Base-by-base conservation (phyloP, 2,797 vertebrate species). In the Erethizon dorsatum region DNA sequence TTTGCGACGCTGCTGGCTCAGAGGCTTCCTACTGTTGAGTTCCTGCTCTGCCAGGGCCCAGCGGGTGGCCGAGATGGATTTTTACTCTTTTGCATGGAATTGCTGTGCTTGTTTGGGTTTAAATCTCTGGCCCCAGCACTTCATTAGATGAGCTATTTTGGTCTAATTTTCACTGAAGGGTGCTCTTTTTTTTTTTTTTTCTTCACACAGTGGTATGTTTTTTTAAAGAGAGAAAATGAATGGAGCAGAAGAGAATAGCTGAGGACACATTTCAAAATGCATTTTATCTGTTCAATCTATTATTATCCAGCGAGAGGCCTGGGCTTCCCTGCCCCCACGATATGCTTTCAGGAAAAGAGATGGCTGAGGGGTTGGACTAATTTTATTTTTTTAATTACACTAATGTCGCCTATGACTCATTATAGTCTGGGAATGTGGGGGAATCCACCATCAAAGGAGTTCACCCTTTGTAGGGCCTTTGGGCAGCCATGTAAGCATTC, bases 71-170 rank as follows among this genome's bases (percentile, higher is more conserved):
- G 5, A 78, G 88, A 95, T 54, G 59, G 92, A 80, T 79, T 95
- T 97, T 96, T 17, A 84, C 80, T 95, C 96, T 98, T 92, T 93
- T 67, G 22, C 65, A 3, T 92, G 83, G 90, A 97, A 97, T 87
- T 94, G 92, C 93, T 96, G 94, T 97, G 95, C 95, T 91, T 97
- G 94, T 97, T 97, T 96, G 94, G 97, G 95, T 97, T 96, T 97
- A 91, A 96, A 91, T 96, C 97, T 94, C 96, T 91, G 95, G 97
- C 95, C 95, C 88, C 61, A 69, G 93, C 75, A 88, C 96, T 96
- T 97, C 93, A 97, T 98, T 96, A 98, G 77, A 94, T 86, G 90
- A 96, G 96, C 91, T 98, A 97, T 97, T 98, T 96, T 96, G 85
- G 95, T 97, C 92, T 98, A 83, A 92, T 95, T 97, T 97, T 97